These are phyloP conservation scores for Heliconius sara DNA, from an alignment of 2,888 invertebrate genomes.

Conservation along the genomic window DNA sequence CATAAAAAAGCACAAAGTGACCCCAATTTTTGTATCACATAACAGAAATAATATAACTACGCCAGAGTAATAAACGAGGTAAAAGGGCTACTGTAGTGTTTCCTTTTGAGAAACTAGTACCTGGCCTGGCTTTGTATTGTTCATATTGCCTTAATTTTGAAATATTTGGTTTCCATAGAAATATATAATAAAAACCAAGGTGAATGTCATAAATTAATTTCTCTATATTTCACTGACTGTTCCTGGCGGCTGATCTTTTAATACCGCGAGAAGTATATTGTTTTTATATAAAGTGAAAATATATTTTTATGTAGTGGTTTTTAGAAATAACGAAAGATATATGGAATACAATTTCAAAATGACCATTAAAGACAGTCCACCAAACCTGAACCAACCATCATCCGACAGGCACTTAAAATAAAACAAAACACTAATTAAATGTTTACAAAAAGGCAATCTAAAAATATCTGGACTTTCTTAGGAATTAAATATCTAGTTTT, in stretches of 20 bases:
- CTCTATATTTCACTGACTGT: neutral
- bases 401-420: no score
- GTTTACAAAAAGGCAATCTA: no score
- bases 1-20: constrained; percentile 73
- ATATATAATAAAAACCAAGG: no score
- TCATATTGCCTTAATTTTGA: constrained; percentile 39
- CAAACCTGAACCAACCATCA: no score
- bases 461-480: no score
- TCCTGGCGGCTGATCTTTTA: neutral
- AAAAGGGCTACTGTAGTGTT: constrained; percentile 68
- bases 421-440: no score
- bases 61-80: constrained; percentile 59
- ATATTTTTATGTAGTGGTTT: neutral
- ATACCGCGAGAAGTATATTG: neutral
- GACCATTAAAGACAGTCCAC: no score
- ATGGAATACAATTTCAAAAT: no score
- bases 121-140: constrained; percentile 43
- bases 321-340: no score
- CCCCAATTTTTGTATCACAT: constrained; percentile 64
- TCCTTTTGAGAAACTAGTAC: constrained; percentile 47
- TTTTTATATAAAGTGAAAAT: neutral
- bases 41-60: constrained; percentile 49
- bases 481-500: no score
- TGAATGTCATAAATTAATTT: neutral
- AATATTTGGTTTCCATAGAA: constrained; percentile 12